phyloP scores from a whole-genome alignment of 92 coral and sea anemone genomes.

The Bergia sp. region DNA sequence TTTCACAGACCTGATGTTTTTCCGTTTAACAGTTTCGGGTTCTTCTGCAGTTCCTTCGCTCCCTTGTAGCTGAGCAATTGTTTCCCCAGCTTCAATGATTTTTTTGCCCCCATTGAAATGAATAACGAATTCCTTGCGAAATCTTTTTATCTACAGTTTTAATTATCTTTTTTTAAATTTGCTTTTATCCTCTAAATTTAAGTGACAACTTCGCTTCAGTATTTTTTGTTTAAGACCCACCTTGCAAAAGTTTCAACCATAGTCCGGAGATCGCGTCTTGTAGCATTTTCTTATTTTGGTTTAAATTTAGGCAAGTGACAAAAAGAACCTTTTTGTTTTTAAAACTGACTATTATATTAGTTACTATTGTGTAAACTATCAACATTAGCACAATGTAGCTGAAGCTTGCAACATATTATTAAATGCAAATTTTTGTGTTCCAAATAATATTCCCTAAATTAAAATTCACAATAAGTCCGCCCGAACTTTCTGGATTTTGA shows the following conservation, averaged over 20 bases:
- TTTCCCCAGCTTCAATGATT: too few relatives aligned
- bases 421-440: not conserved
- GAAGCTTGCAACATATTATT: not conserved
- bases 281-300: not conserved
- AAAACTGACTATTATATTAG: not conserved
- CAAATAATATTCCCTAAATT: not conserved
- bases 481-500: slow-evolving; percentile 13
- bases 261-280: not conserved
- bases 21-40: too few relatives aligned
- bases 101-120: not conserved
- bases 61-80: not conserved
- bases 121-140: not conserved
- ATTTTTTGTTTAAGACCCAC: too few relatives aligned
- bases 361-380: not conserved
- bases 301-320: not conserved
- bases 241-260: not conserved
- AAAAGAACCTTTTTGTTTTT: not conserved
- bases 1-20: not conserved
- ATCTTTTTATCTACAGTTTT: not conserved
- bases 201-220: not conserved
- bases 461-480: not conserved
- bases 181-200: too few relatives aligned
- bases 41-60: too few relatives aligned
- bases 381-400: not conserved
- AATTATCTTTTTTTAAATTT: too few relatives aligned